These are phyloP conservation scores for Dynastes grantii DNA, from an alignment of 2,888 invertebrate genomes.

Conservation along the genomic window DNA sequence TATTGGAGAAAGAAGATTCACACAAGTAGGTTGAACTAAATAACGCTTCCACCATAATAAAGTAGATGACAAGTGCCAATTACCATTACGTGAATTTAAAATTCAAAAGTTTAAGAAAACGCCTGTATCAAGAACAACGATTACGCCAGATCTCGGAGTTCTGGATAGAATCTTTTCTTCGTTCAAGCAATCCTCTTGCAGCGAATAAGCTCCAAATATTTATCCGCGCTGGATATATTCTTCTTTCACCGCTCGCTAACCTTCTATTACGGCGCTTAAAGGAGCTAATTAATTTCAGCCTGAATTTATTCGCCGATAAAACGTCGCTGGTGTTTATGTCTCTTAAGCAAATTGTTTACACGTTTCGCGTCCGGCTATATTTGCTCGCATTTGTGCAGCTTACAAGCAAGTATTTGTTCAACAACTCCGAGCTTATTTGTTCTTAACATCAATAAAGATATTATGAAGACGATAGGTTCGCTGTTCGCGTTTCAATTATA, in stretches of 20 bases:
- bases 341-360: conserved; percentile 5
- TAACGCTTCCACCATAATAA: too few relatives aligned
- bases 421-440: conserved; percentile 20
- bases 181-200: too few relatives aligned
- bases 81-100: too few relatives aligned
- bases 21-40: too few relatives aligned
- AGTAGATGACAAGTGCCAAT: too few relatives aligned
- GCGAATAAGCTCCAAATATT: background rate
- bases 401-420: conserved; percentile 23
- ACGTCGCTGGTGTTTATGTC: conserved; percentile 2
- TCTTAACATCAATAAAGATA: conserved; percentile 26
- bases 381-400: background rate
- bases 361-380: conserved; percentile 2
- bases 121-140: too few relatives aligned
- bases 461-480: conserved; percentile 13
- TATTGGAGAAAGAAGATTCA: too few relatives aligned
- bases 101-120: too few relatives aligned
- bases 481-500: conserved; percentile 34
- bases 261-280: background rate
- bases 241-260: background rate
- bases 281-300: conserved; percentile 4
- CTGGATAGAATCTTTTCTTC: too few relatives aligned
- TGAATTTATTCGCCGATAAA: conserved; percentile 17
- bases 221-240: background rate
- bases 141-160: too few relatives aligned